Evolutionary conservation across 2,888 invertebrate genomes (phyloP), one percentile per base, ranked within the genome.

Genomic region (Cephus runcator): DNA sequence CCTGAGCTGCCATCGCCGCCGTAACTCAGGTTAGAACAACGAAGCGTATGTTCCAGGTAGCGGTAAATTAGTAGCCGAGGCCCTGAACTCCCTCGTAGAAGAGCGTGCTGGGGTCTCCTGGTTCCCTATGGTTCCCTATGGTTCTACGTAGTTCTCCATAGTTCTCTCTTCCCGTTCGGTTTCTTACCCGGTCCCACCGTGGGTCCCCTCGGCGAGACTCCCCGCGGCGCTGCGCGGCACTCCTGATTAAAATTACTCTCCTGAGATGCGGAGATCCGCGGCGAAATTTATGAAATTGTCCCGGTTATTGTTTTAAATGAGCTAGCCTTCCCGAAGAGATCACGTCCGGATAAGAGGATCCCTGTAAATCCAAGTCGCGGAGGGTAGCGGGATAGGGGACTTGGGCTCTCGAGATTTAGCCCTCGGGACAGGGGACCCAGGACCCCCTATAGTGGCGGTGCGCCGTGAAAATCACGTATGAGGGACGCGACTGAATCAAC

Each of bases 171-270:
- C 31, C 31, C 71, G 56, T 56, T 56, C 23, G 56, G 56, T 56
- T 56, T 56, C 56, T 56, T 56, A 56, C 31, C 71, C 30, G 71
- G 33, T 71, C 71, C 71, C 71, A 33, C 71, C 31, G 31, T 33
- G 71, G 12, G 71, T 71, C 71, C 31, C 71, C 76, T 81, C 79
- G 75, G 35, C 6, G 78, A 79, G 88, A 86, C 88, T 83, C 87
- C 89, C 89, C 87, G 89, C 85, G 82, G 89, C 79, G 89, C 81
- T 80, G 84, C 82, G 87, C 86, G 85, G 89, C 90, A 88, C 89
- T 90, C 87, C 88, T 90, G 89, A 90, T 90, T 89, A 90, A 90
- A 90, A 89, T 90, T 89, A 89, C 88, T 89, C 87, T 83, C 78
- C 84, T 85, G 68, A 82, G 81, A 81, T 85, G 79, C 79, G 80